Evolutionary conservation across 1,140 invertebrate genomes (phyloP).

Genomic region (Ganaspis sp.): DNA sequence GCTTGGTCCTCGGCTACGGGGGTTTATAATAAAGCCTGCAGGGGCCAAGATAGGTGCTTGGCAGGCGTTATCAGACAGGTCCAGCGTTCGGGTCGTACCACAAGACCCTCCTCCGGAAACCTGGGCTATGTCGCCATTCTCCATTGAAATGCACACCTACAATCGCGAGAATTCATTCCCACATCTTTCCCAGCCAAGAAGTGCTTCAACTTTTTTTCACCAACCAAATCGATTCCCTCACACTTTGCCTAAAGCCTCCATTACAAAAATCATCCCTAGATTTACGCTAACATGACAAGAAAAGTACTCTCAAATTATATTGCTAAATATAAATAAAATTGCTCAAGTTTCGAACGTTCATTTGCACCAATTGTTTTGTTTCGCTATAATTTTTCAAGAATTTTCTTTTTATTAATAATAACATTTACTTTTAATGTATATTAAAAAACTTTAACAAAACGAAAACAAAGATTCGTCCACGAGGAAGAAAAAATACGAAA

Average conservation of each 20-base stretch:
- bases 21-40: conserved; percentile 66
- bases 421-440: no score
- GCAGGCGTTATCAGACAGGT: conserved; percentile 57
- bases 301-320: no score
- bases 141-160: conserved; percentile 52
- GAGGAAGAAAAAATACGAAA: no score
- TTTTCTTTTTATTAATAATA: no score
- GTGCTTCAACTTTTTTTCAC: neutral
- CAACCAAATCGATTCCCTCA: neutral
- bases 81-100: conserved; percentile 64
- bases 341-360: no score
- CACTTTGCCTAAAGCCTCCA: neutral
- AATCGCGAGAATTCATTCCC: conserved; percentile 24
- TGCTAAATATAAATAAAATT: no score
- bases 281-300: no score
- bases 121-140: conserved; percentile 42
- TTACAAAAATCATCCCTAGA: neutral
- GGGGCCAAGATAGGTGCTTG: conserved; percentile 57
- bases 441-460: no score
- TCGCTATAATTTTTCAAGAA: no score
- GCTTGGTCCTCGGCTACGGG: conserved; percentile 38
- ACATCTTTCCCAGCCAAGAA: neutral
- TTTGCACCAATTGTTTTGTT: no score
- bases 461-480: no score
- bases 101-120: conserved; percentile 64